These are phyloP conservation scores for Spermophilus dauricus DNA, from an alignment of 2,113 vertebrate genomes.

Conservation along the genomic window DNA sequence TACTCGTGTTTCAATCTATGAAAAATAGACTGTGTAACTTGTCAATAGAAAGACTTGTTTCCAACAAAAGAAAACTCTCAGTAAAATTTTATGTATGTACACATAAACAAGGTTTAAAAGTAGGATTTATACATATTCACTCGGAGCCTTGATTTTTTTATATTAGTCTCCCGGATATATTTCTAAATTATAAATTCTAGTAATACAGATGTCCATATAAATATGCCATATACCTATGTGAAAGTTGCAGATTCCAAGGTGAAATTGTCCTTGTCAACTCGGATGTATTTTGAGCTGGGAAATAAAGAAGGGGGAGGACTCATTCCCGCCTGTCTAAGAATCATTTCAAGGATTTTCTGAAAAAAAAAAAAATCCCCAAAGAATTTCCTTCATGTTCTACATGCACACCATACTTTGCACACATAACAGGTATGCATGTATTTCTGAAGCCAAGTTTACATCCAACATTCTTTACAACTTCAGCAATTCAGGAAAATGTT, in stretches of 20 bases:
- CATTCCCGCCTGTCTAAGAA: neutral
- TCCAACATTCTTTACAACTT: neutral
- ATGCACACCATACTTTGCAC: neutral
- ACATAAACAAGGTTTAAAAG: neutral
- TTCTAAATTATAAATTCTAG: neutral
- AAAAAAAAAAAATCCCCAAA: neutral
- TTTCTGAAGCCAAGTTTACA: neutral
- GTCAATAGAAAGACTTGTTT: neutral
- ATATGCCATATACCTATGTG: neutral
- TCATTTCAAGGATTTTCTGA: neutral
- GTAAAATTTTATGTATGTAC: neutral
- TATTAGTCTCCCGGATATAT: neutral
- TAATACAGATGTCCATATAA: neutral
- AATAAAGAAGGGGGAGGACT: neutral
- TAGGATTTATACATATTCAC: neutral
- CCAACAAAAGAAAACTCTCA: neutral
- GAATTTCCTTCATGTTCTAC: neutral
- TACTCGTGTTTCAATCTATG: neutral
- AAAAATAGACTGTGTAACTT: neutral
- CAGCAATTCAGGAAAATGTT: neutral
- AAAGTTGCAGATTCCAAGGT: neutral
- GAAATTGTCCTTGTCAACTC: neutral
- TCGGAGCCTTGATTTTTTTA: slow-evolving; percentile 18
- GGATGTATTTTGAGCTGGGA: neutral
- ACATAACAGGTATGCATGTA: neutral